phyloP scores from a whole-genome alignment of 2,797 vertebrate genomes.

The Lagocephalus sceleratus region DNA sequence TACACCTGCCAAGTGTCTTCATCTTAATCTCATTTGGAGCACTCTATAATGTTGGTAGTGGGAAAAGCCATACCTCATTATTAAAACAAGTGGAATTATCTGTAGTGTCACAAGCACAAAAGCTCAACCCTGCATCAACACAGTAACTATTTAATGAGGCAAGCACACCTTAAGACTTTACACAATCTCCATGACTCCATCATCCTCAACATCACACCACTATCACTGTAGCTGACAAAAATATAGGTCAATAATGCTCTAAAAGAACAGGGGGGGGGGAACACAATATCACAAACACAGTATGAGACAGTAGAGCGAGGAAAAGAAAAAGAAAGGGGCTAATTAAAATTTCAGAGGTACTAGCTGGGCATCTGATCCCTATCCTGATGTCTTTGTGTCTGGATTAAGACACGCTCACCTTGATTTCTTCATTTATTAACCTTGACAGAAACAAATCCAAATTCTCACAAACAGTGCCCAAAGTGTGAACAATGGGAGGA shows the following conservation, averaged over 20 bases:
- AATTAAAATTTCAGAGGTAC: slow-evolving; percentile 76
- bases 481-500: slow-evolving; percentile 52
- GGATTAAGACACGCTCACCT: slow-evolving; percentile 72
- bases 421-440: slow-evolving; percentile 77
- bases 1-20: slow-evolving; percentile 52
- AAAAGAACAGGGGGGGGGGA: too few relatives aligned
- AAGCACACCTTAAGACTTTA: slow-evolving; percentile 61
- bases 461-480: slow-evolving; percentile 45
- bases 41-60: slow-evolving; percentile 61
- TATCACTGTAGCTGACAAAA: too few relatives aligned
- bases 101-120: slow-evolving; percentile 72
- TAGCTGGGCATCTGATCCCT: slow-evolving; percentile 64
- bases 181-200: slow-evolving; percentile 50
- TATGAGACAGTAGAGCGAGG: slow-evolving; percentile 59
- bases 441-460: slow-evolving; percentile 73
- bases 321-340: slow-evolving; percentile 66
- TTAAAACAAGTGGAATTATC: slow-evolving; percentile 77
- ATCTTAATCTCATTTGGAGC: slow-evolving; percentile 71
- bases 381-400: slow-evolving; percentile 61
- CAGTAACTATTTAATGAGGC: slow-evolving; percentile 72
- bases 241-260: too few relatives aligned
- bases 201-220: slow-evolving; percentile 20
- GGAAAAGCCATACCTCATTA: slow-evolving; percentile 70
- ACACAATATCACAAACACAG: slow-evolving; percentile 13
- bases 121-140: slow-evolving; percentile 73